A percentile compares a stretch with the other conserved stretches of the same genome.
These are phyloP conservation scores for Tokudaia tokunoshimensis DNA, from an alignment of 2,797 vertebrate species.

Conservation along the genomic window DNA sequence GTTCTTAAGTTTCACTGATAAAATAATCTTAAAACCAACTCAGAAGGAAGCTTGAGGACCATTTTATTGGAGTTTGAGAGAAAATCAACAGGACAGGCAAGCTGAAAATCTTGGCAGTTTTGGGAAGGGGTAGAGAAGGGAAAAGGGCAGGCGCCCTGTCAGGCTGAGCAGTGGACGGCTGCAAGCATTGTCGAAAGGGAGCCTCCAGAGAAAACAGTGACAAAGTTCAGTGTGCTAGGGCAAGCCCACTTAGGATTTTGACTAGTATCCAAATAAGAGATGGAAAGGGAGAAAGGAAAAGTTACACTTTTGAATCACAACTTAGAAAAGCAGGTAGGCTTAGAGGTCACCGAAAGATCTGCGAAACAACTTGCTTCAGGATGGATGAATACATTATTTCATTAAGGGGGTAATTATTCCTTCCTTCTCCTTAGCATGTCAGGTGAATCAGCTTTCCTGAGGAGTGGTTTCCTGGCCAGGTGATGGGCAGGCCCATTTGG, in stretches of 20 bases:
- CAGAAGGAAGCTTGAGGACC: background rate
- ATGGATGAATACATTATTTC: too few species aligned
- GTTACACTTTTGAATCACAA: background rate
- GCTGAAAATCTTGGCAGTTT: background rate
- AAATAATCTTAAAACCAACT: background rate
- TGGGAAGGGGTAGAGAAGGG: background rate
- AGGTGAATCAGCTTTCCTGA: background rate
- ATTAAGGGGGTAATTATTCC: background rate
- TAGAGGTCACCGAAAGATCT: background rate
- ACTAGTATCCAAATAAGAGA: background rate
- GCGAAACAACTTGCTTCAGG: background rate
- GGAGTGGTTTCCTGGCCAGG: background rate
- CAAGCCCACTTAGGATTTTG: background rate
- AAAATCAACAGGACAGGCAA: background rate
- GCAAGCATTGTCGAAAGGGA: background rate
- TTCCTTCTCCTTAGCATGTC: background rate
- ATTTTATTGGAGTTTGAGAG: background rate
- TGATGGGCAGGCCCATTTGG: background rate
- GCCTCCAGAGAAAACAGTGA: background rate
- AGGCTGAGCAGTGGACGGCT: background rate
- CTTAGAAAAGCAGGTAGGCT: background rate
- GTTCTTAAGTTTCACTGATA: background rate
- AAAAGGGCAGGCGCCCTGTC: background rate
- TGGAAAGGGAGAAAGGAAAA: too few species aligned
- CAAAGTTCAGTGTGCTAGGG: background rate